A percentile compares a stretch with the other conserved stretches of the same genome.
Evolutionary conservation across 2,113 vertebrate genomes (phyloP).

Genomic region (human (Homo sapiens)): DNA sequence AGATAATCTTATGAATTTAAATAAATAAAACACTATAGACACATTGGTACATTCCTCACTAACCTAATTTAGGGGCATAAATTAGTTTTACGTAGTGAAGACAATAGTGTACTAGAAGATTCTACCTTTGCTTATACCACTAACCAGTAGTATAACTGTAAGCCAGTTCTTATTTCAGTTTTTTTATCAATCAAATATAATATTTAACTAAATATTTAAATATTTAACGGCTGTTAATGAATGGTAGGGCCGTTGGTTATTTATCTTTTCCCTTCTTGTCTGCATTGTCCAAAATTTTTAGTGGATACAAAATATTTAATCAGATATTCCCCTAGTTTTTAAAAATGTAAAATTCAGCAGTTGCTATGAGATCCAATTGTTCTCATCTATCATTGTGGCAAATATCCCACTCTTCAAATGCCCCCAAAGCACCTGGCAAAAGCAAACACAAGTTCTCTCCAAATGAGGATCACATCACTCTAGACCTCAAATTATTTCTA

Average conservation of each 20-base stretch:
- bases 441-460: neutral
- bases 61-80: too few species aligned
- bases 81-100: neutral
- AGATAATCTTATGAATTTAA: neutral
- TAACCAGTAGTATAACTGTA: too few species aligned
- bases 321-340: neutral
- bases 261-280: neutral
- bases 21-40: neutral
- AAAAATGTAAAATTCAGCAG: neutral
- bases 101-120: rapidly evolving
- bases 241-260: neutral
- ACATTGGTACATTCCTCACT: neutral
- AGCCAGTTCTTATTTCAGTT: neutral
- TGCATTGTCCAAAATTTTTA: neutral
- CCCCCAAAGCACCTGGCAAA: neutral
- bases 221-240: neutral
- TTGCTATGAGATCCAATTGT: neutral
- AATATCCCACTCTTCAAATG: neutral
- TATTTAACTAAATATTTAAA: neutral
- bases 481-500: neutral
- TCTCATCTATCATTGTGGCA: neutral
- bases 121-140: neutral
- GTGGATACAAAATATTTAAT: neutral
- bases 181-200: neutral
- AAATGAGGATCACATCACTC: neutral